A percentile compares a stretch with the other conserved stretches of the same genome.
These are phyloP conservation scores for Nicator chloris DNA, from an alignment of 2,113 vertebrate genomes.

Conservation along the genomic window DNA sequence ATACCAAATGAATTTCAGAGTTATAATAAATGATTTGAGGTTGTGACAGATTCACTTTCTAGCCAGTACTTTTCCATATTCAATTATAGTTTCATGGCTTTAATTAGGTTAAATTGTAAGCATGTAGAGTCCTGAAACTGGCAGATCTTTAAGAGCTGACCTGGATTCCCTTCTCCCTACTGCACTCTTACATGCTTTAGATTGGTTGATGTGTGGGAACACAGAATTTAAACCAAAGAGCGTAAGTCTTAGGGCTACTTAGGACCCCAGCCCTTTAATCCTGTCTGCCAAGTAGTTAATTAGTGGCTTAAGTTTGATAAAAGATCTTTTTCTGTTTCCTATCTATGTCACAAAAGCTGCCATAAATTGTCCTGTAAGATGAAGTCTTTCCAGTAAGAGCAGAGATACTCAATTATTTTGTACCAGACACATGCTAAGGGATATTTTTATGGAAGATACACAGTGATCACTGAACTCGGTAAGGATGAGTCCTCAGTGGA, in stretches of 20 bases:
- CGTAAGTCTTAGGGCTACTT: neutral
- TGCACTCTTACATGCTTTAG: neutral
- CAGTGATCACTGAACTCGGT: rapidly evolving
- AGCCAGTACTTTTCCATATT: neutral
- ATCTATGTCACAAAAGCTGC: neutral
- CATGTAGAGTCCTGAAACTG: neutral
- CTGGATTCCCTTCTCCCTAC: neutral
- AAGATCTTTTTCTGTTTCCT: neutral
- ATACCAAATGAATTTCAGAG: neutral
- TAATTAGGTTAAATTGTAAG: neutral
- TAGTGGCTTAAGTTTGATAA: neutral
- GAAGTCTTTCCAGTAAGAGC: neutral
- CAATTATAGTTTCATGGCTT: neutral
- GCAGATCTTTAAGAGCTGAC: neutral
- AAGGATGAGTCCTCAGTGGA: neutral
- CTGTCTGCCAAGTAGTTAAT: neutral
- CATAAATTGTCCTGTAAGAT: neutral
- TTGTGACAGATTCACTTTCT: neutral
- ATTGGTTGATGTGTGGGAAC: neutral
- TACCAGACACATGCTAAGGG: neutral
- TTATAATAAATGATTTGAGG: neutral
- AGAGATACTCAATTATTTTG: neutral
- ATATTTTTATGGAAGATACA: neutral
- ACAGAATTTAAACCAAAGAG: neutral
- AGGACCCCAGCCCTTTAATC: neutral